A percentile compares a stretch with the other conserved stretches of the same genome.
Evolutionary conservation across 2,888 invertebrate genomes (phyloP).

Genomic region (Matsumyia berberina): DNA sequence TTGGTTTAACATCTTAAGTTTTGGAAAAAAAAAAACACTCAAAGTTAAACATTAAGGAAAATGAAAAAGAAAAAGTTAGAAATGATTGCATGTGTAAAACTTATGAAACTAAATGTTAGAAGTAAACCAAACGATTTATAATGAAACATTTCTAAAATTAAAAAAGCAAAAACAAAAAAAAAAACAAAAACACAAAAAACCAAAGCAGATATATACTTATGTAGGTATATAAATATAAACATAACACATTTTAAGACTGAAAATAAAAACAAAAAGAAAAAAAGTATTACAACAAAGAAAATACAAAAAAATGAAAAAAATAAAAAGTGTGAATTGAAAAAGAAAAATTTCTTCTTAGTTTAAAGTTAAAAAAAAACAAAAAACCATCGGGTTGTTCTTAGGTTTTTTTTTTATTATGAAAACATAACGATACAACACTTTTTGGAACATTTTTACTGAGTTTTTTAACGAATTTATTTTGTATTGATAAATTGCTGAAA

Average conservation of each 20-base stretch:
- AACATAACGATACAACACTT: slow-evolving; percentile 6
- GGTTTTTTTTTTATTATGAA: not conserved
- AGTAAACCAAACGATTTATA: slow-evolving; percentile 47
- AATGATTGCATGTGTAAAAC: slow-evolving; percentile 62
- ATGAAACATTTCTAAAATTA: slow-evolving; percentile 54
- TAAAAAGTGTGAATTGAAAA: slow-evolving; percentile 9
- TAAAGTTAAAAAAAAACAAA: slow-evolving; percentile 2
- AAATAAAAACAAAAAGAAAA: slow-evolving; percentile 53
- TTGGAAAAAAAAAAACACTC: slow-evolving; percentile 4
- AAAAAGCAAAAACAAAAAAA: slow-evolving; percentile 21
- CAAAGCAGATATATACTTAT: not conserved
- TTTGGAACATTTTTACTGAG: slow-evolving; percentile 17
- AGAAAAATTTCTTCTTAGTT: slow-evolving; percentile 17
- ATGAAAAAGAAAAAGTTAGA: slow-evolving; percentile 27
- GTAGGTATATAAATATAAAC: slow-evolving; percentile 21
- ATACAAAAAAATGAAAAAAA: slow-evolving; percentile 29
- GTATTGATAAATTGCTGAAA: slow-evolving; percentile 11
- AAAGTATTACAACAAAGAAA: slow-evolving; percentile 55
- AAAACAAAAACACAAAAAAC: slow-evolving; percentile 19
- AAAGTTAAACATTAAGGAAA: slow-evolving; percentile 66
- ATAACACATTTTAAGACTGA: slow-evolving; percentile 74
- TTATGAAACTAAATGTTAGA: slow-evolving; percentile 71
- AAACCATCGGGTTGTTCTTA: slow-evolving; percentile 50
- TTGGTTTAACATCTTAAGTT: slow-evolving; percentile 22
- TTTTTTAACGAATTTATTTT: slow-evolving; percentile 27